Evolutionary conservation across 1,140 invertebrate genomes (phyloP).

Genomic region (Saccostrea glomerata): DNA sequence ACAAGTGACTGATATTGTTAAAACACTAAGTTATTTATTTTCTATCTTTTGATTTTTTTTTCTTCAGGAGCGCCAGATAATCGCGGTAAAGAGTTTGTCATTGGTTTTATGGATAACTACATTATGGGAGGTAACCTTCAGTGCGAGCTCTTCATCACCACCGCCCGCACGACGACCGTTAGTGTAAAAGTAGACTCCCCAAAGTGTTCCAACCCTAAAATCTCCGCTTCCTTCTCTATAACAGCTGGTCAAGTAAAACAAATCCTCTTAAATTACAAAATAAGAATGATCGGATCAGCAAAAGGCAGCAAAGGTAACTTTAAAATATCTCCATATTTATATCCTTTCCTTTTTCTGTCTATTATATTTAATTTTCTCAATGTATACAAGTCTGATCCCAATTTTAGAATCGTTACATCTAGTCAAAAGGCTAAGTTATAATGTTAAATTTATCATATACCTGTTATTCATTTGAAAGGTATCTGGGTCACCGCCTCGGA

Average conservation of each 20-base stretch:
- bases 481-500: slow-evolving; percentile 59
- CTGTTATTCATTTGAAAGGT: slow-evolving; percentile 40
- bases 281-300: slow-evolving; percentile 39
- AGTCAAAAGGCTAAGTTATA: too few relatives aligned
- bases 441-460: background rate
- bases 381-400: background rate
- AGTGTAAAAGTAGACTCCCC: slow-evolving; percentile 59
- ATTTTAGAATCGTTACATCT: too few relatives aligned
- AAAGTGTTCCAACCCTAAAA: slow-evolving; percentile 12
- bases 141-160: slow-evolving; percentile 64
- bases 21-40: too few relatives aligned
- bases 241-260: slow-evolving; percentile 51
- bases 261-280: slow-evolving; percentile 26
- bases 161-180: slow-evolving; percentile 55
- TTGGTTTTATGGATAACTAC: slow-evolving; percentile 50
- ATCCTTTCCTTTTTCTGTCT: background rate
- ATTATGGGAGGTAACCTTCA: slow-evolving; percentile 28
- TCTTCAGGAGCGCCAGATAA: slow-evolving; percentile 52
- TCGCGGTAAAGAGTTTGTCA: slow-evolving; percentile 52
- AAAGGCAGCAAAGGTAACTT: slow-evolving; percentile 19
- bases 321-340: background rate
- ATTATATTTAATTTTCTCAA: background rate
- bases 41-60: background rate
- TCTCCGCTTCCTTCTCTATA: slow-evolving; percentile 43
- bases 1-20: background rate